Evolutionary conservation across 2,797 vertebrate species (phyloP), one percentile per base, ranked within the genome.

Genomic region (Acanthurus leucopareius): DNA sequence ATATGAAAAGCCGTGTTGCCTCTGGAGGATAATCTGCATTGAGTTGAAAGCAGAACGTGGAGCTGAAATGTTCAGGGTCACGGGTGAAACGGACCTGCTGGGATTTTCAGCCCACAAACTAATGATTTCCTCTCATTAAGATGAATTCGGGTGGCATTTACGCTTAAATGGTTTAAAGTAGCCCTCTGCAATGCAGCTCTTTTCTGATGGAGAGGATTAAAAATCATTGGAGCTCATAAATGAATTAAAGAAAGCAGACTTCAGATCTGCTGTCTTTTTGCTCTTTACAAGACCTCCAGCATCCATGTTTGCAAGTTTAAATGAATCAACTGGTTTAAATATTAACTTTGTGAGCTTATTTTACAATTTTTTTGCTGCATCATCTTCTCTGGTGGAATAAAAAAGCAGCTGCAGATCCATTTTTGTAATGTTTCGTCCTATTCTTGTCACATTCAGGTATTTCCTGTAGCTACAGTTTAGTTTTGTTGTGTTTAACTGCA

Each of bases 131-230:
- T 85, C 84, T 83, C 79, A 83, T 86, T 77, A 75, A 82, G 84
- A 85, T 88, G 73, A 81, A 89, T 88, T 73, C 56, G 13, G 49
- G 19, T 79, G 81, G 64, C 80, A 86, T 88, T 88, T 82, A 52
- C 45, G 14, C 82, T 73, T 65, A 77, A 82, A 84, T 51, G 54
- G 82, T 62, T 78, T 0, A 13, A 79, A 80, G 68, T 22, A 54
- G 45, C 11, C 45, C 25, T 71, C 68, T 69, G 67, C 70, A 62
- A 44, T 56, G 63, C 48, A 53, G 71, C 40, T 6, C 15, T n/a
- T 0, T n/a, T 25, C 3, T 59, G 65, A 53, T 17, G 14, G 58
- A 77, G 69, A 59, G 35, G 73, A 77, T 73, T 73, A 63, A 14
- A 68, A 82, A 73, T 73, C 67, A 73, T 45, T 65, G 1, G 0